phyloP scores from a whole-genome alignment of 2,888 invertebrate species.

The Epirrita christyi region DNA sequence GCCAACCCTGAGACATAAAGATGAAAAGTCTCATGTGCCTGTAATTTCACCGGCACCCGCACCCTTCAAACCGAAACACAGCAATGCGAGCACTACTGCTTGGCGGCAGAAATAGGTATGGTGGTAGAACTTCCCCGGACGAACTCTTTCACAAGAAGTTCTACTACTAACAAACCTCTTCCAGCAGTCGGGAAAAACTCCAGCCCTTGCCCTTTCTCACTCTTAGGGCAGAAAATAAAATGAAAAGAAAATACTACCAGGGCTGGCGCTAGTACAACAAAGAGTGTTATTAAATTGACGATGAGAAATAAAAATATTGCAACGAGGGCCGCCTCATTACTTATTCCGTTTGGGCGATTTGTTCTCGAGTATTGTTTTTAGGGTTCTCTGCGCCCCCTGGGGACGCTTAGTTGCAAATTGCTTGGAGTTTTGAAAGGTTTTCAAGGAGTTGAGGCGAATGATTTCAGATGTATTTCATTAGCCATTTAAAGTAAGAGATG shows the following conservation, averaged over 20 bases:
- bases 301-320: constrained; percentile 67
- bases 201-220: not conserved
- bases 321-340: constrained; percentile 59
- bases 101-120: no score
- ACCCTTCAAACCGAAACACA: no score
- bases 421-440: constrained; percentile 10
- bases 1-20: no score
- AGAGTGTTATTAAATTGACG: constrained; percentile 63
- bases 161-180: no score
- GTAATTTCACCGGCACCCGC: no score
- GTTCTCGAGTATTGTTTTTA: constrained; percentile 47
- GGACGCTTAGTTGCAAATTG: constrained; percentile 21
- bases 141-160: no score
- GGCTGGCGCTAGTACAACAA: constrained; percentile 41
- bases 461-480: constrained; percentile 10
- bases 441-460: constrained; percentile 9
- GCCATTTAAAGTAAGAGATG: not conserved
- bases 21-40: no score
- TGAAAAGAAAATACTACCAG: constrained; percentile 42
- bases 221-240: constrained; percentile 11
- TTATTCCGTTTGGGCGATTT: constrained; percentile 75
- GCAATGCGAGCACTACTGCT: no score
- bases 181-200: no score
- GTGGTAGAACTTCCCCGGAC: no score
- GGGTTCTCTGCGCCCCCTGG: constrained; percentile 24